Conservation (phyloP, 2,113 vertebrate genomes). For the Cavia porcellus region DNA sequence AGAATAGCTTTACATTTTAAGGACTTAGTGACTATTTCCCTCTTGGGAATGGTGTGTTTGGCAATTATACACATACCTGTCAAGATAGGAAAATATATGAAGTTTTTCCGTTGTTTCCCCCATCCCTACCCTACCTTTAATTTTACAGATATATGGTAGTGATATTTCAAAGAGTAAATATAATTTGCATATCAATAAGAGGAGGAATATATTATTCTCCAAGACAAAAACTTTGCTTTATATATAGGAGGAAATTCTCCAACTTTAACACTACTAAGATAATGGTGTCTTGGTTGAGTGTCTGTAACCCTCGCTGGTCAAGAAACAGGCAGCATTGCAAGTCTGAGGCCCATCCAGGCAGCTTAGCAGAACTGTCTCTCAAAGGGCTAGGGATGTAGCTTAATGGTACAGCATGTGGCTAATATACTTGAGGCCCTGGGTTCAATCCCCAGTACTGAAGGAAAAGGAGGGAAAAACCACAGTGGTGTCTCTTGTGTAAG, state of each 20-base stretch:
- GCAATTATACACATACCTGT: neutral
- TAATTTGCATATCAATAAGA: neutral
- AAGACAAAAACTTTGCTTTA: neutral
- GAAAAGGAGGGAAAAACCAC: neutral
- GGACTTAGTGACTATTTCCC: neutral
- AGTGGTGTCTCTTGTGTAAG: neutral
- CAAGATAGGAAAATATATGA: neutral
- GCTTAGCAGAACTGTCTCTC: neutral
- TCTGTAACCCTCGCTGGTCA: neutral
- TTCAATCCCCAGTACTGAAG: neutral
- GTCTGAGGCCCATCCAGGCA: neutral
- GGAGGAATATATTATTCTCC: neutral
- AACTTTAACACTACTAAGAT: neutral
- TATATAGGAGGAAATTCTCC: neutral
- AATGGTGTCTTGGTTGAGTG: neutral
- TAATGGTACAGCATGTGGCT: neutral
- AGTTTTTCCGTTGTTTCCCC: neutral
- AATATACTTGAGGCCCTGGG: neutral
- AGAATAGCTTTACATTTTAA: slow-evolving; percentile 5
- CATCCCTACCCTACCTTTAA: neutral
- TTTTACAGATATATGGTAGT: neutral
- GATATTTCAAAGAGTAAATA: slow-evolving; percentile 10
- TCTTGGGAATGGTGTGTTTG: neutral
- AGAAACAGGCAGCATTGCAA: neutral
- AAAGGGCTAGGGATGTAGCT: neutral